These are phyloP conservation scores for Hypomecis punctinalis DNA, from an alignment of 2,888 invertebrate genomes.

Conservation along the genomic window DNA sequence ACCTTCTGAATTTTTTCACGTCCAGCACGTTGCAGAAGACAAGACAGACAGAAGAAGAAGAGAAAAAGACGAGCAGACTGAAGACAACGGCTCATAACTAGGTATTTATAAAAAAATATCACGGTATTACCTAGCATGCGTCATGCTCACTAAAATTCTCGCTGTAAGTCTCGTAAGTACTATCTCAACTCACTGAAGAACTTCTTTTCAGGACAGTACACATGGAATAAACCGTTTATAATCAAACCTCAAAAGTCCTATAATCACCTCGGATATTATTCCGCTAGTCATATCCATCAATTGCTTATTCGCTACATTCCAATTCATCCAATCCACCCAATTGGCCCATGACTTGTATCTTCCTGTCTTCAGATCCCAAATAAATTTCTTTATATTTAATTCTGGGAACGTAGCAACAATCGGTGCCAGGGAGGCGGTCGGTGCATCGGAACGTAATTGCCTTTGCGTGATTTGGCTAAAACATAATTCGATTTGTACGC, in stretches of 20 bases:
- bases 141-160: too few species aligned
- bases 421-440: conserved; percentile 25
- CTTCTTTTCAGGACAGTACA: background rate
- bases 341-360: conserved; percentile 12
- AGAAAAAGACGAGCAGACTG: too few species aligned
- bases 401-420: conserved; percentile 29
- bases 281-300: conserved; percentile 3
- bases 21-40: too few species aligned
- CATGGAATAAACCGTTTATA: background rate
- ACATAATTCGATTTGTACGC: conserved; percentile 60
- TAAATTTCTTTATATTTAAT: conserved; percentile 14
- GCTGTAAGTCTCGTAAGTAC: too few species aligned
- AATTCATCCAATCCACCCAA: conserved; percentile 9
- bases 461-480: conserved; percentile 58
- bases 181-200: background rate
- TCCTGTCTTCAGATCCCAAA: conserved; percentile 4
- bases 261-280: background rate
- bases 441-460: conserved; percentile 55
- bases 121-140: too few species aligned
- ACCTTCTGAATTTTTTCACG: too few species aligned
- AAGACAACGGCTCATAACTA: too few species aligned
- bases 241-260: too few species aligned
- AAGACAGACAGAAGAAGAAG: too few species aligned
- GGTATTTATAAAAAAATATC: too few species aligned
- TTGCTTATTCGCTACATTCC: background rate